These are phyloP conservation scores for Pantherophis vulpinus DNA, from an alignment of 2,797 vertebrate genomes.

Conservation along the genomic window DNA sequence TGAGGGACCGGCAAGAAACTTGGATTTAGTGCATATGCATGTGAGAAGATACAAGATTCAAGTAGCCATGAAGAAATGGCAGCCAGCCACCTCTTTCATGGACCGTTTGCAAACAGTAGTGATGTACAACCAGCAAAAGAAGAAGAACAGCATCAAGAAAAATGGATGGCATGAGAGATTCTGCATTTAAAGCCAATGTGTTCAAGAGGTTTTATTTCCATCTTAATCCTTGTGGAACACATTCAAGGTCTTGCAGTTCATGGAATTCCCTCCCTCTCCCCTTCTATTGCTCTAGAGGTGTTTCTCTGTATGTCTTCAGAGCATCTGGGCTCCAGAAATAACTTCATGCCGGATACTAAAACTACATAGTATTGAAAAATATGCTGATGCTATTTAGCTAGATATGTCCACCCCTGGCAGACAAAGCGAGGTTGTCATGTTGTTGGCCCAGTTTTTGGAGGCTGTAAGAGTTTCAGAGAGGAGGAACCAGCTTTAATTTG, in stretches of 20 bases:
- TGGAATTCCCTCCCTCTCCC: background rate
- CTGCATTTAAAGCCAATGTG: background rate
- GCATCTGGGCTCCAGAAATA: background rate
- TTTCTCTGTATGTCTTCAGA: background rate
- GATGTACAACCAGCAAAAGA: background rate
- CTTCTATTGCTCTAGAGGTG: background rate
- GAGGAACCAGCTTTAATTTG: background rate
- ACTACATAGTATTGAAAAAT: background rate
- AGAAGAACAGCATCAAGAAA: background rate
- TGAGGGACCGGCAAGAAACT: background rate
- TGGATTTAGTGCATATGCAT: background rate
- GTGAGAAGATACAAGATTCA: background rate
- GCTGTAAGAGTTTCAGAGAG: background rate
- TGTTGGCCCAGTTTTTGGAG: background rate
- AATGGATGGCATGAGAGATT: background rate
- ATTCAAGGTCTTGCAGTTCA: background rate
- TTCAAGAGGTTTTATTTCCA: background rate
- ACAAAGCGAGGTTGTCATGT: background rate
- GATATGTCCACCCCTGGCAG: background rate
- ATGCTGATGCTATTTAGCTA: background rate
- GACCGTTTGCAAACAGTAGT: background rate
- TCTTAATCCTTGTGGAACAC: background rate
- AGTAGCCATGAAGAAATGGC: background rate
- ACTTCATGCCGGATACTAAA: background rate
- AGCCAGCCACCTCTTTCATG: background rate